phyloP scores from a whole-genome alignment of 2,113 vertebrate species.

The Channa argus region DNA sequence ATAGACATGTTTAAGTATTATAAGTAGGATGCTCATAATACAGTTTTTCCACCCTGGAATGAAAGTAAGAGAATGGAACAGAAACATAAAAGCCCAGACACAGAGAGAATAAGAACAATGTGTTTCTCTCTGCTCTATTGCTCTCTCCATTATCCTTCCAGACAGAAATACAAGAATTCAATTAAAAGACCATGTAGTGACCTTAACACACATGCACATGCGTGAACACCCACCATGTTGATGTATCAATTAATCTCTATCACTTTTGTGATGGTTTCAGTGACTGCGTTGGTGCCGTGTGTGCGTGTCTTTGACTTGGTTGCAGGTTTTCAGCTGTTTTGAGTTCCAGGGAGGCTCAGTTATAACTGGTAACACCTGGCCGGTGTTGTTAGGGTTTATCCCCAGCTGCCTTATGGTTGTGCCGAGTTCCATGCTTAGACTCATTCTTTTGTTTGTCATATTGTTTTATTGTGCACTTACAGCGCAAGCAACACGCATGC shows the following conservation, averaged over 20 bases:
- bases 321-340: no score
- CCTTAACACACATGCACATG: constrained; percentile 71
- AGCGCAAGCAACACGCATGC: no score
- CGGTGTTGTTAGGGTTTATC: no score
- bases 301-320: no score
- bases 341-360: no score
- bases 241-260: constrained; percentile 78
- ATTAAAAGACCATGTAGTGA: constrained; percentile 81
- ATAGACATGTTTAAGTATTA: constrained; percentile 40
- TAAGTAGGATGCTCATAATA: constrained; percentile 4
- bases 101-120: constrained; percentile 50
- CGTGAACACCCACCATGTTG: constrained; percentile 48
- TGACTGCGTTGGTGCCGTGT: no score
- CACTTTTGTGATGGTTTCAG: constrained; percentile 31
- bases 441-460: no score
- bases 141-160: constrained; percentile 69
- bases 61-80: constrained; percentile 14
- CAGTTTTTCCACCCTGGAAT: constrained; percentile 7
- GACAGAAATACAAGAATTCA: constrained; percentile 78
- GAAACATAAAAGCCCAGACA: constrained; percentile 44
- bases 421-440: no score
- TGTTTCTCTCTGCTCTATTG: constrained; percentile 70
- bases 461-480: no score
- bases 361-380: no score
- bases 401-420: no score